phyloP scores from a whole-genome alignment of 92 coral and sea anemone genomes.

The Zoanthus solanderi region DNA sequence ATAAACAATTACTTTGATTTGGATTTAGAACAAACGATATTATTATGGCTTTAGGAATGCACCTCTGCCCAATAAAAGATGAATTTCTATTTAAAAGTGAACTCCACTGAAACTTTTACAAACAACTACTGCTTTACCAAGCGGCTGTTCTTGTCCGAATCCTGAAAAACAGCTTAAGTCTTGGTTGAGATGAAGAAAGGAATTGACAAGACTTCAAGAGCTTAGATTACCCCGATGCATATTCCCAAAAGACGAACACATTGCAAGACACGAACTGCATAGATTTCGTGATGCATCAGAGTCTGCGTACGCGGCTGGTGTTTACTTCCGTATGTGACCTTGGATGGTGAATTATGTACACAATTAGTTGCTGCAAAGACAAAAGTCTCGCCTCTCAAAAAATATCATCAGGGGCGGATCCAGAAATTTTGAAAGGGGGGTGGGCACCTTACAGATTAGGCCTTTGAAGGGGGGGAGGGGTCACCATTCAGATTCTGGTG shows the following conservation, averaged over 20 bases:
- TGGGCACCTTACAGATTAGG: no score
- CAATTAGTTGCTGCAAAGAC: not conserved
- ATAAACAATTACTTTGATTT: not conserved
- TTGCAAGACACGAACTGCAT: no score
- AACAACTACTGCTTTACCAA: not conserved
- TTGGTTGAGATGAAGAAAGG: slow-evolving; percentile 18
- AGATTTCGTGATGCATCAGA: no score
- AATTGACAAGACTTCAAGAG: slow-evolving; percentile 26
- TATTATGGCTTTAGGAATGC: no score
- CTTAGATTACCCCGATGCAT: not conserved
- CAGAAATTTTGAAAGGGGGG: no score
- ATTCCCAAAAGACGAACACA: no score
- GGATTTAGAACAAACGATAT: not conserved
- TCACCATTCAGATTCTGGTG: no score
- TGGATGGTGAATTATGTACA: slow-evolving; percentile 18
- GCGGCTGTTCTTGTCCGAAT: slow-evolving; percentile 2
- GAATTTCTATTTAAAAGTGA: not conserved
- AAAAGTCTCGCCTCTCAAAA: slow-evolving; percentile 24
- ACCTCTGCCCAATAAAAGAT: no score
- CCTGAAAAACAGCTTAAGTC: slow-evolving; percentile 20
- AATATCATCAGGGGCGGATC: no score
- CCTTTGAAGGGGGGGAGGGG: no score
- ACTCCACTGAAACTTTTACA: slow-evolving; percentile 34
- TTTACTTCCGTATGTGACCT: not conserved
- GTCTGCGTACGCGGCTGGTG: no score